A percentile compares a stretch with the other conserved stretches of the same genome.
Conservation (phyloP, 2,113 vertebrate species). For the Mustela nigripes region DNA sequence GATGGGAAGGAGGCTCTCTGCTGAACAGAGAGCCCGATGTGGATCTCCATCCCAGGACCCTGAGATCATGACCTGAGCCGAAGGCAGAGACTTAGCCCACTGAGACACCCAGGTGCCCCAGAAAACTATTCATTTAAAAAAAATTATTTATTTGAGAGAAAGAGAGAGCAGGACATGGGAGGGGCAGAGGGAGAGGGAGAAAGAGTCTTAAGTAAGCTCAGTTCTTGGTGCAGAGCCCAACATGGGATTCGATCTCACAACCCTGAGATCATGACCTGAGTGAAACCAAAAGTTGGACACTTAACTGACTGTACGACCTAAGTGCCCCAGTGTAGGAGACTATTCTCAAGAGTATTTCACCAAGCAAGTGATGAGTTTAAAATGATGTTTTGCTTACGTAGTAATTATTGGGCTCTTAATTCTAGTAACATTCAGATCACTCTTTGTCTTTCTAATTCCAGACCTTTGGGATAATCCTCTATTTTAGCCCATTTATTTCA, state of each 20-base stretch:
- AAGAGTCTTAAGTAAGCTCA: neutral
- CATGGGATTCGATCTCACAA: neutral
- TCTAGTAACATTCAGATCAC: neutral
- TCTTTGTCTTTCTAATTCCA: neutral
- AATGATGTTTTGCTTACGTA: neutral
- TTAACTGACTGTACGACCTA: neutral
- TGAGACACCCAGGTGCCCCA: no score
- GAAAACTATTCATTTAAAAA: neutral
- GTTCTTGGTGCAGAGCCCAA: neutral
- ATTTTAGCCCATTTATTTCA: conserved; percentile 7
- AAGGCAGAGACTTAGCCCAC: no score
- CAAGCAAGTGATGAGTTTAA: neutral
- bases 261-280: neutral
- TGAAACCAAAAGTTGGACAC: neutral
- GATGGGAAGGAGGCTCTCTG: no score
- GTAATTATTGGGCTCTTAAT: neutral
- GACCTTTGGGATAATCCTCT: neutral
- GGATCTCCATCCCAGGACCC: no score
- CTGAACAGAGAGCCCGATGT: no score
- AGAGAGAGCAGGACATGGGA: neutral
- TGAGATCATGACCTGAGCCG: no score
- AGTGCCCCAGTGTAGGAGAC: neutral
- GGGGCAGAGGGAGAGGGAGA: neutral
- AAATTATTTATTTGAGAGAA: neutral
- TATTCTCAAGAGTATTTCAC: neutral